Evolutionary conservation across 2,797 vertebrate genomes (phyloP).

Genomic region (Carcharodon carcharias): DNA sequence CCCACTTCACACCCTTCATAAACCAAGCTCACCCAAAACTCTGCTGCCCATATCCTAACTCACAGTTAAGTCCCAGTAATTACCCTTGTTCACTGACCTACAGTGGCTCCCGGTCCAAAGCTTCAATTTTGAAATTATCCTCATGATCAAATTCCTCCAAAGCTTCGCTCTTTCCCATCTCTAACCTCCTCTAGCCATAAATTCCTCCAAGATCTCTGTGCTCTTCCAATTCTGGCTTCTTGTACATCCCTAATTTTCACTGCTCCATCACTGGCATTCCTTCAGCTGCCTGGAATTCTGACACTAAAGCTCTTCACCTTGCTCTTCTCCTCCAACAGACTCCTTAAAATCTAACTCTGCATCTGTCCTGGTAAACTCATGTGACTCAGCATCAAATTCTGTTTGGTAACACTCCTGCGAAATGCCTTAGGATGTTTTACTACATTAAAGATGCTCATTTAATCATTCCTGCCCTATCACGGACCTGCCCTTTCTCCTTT

Average conservation of each 20-base stretch:
- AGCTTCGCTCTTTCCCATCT: not conserved
- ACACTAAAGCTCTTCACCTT: not conserved
- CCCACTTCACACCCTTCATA: not conserved
- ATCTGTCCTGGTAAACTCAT: not conserved
- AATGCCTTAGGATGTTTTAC: not conserved
- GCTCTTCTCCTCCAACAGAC: not conserved
- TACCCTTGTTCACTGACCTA: not conserved
- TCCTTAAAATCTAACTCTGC: not conserved
- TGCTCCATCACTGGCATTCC: not conserved
- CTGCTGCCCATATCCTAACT: not conserved
- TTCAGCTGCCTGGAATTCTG: not conserved
- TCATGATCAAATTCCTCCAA: not conserved
- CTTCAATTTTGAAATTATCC: not conserved
- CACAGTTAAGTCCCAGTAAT: not conserved
- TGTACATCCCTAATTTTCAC: not conserved
- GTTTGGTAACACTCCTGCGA: not conserved
- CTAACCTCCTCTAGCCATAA: not conserved
- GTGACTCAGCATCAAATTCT: not conserved
- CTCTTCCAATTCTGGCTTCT: not conserved
- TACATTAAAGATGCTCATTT: not conserved
- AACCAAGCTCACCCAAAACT: not conserved
- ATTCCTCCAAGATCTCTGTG: not conserved
- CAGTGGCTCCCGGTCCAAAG: not conserved
- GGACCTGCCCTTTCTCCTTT: not conserved
- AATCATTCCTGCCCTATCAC: not conserved